A percentile compares a stretch with the other conserved stretches of the same genome.
Conservation (phyloP, 2,113 vertebrate species). For the Mirounga angustirostris region DNA sequence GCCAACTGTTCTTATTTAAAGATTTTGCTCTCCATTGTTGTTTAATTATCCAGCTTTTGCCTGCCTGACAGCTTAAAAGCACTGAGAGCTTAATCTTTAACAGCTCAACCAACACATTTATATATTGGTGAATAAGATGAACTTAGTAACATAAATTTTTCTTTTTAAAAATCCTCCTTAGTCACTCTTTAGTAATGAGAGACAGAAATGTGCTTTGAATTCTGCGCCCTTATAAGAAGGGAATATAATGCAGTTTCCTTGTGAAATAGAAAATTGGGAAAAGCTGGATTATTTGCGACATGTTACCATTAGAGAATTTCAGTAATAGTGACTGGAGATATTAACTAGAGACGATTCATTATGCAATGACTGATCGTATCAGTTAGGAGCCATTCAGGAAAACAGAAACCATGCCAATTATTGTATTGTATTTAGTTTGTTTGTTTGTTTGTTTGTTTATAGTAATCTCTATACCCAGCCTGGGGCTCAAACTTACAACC, state of each 20-base stretch:
- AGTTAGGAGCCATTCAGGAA: not conserved
- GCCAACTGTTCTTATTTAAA: conserved; percentile 14
- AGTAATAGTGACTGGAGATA: not conserved
- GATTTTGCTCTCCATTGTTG: conserved; percentile 50
- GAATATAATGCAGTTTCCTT: not conserved
- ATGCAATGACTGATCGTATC: not conserved
- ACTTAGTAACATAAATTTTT: conserved; percentile 56
- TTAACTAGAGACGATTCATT: not conserved
- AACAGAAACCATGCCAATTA: not conserved
- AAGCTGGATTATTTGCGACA: not conserved
- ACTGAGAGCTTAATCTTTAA: conserved; percentile 70
- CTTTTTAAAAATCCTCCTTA: conserved; percentile 14
- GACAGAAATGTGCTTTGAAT: conserved; percentile 60
- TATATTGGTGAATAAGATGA: conserved; percentile 37
- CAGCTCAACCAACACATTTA: conserved; percentile 42
- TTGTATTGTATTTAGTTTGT: not conserved
- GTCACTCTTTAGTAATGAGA: not conserved
- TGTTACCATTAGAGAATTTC: not conserved
- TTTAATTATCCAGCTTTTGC: conserved; percentile 65
- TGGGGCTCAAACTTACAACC: not conserved
- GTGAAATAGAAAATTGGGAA: not conserved
- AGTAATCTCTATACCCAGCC: not conserved
- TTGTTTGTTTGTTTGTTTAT: not conserved
- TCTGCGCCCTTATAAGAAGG: not conserved
- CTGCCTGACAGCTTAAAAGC: conserved; percentile 75